Conservation (phyloP, 2,113 vertebrate genomes). For the Clarias batrachus region DNA sequence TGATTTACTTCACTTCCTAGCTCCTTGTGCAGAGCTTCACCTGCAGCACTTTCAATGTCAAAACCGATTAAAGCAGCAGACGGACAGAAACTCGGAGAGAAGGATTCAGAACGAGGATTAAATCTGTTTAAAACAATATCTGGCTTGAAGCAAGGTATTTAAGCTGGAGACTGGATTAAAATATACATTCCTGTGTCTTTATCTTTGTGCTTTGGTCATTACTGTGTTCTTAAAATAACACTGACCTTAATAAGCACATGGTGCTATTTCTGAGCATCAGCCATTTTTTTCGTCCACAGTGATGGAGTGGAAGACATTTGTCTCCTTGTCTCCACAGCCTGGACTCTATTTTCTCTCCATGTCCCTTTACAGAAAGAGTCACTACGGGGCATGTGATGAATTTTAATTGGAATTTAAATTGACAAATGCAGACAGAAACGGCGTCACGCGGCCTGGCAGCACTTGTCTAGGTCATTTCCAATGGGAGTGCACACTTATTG, state of each 20-base stretch:
- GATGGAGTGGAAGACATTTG: slow-evolving; percentile 2
- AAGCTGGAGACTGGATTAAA: not conserved
- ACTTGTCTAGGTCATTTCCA: slow-evolving; percentile 19
- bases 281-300: not conserved
- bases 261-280: not conserved
- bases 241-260: slow-evolving; percentile 5
- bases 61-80: slow-evolving; percentile 70
- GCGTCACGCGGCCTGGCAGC: not conserved
- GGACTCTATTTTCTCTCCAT: slow-evolving; percentile 30
- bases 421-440: slow-evolving; percentile 41
- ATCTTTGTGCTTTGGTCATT: not conserved
- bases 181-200: not conserved
- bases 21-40: slow-evolving; percentile 70
- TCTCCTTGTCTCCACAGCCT: slow-evolving; percentile 14
- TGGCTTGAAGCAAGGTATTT: not conserved
- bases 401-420: slow-evolving; percentile 60
- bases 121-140: not conserved
- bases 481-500: not conserved
- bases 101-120: not conserved
- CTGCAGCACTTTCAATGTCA: slow-evolving; percentile 78
- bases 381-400: slow-evolving; percentile 51
- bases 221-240: slow-evolving; percentile 10
- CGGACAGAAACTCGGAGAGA: slow-evolving; percentile 55
- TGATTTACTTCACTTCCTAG: slow-evolving; percentile 73
- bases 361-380: slow-evolving; percentile 32